Percentiles rank a stretch among this genome's conserved stretches.
These are phyloP conservation scores for Parotia lawesii DNA, from an alignment of 2,113 vertebrate genomes.

Conservation along the genomic window DNA sequence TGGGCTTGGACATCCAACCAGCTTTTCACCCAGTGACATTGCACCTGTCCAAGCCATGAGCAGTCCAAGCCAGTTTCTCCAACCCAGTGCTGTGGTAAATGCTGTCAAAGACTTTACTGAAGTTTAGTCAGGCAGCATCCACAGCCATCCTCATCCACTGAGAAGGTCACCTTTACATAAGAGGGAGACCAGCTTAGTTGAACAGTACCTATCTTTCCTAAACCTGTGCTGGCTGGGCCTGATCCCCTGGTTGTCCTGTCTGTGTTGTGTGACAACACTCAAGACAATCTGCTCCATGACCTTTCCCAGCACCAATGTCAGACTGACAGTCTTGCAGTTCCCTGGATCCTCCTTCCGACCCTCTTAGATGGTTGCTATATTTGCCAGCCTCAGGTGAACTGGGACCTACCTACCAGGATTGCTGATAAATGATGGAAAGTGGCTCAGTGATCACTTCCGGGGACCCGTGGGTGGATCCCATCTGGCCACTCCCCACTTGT, in stretches of 20 bases:
- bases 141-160: not conserved
- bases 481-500: no score
- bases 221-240: not conserved
- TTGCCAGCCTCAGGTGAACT: not conserved
- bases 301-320: not conserved
- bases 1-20: not conserved
- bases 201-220: not conserved
- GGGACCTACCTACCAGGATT: not conserved
- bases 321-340: not conserved
- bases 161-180: not conserved
- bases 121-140: not conserved
- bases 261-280: accelerated
- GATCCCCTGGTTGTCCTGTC: not conserved
- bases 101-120: not conserved
- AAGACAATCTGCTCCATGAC: not conserved
- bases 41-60: not conserved
- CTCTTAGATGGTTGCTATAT: not conserved
- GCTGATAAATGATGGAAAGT: not conserved
- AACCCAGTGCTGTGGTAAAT: not conserved
- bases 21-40: not conserved
- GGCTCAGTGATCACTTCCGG: not conserved
- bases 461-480: accelerated
- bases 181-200: not conserved
- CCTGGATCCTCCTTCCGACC: not conserved
- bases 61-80: not conserved